Percentiles rank a stretch among this genome's conserved stretches.
Conservation (phyloP, 1,140 invertebrate species). For the Zelostemma sp. region DNA sequence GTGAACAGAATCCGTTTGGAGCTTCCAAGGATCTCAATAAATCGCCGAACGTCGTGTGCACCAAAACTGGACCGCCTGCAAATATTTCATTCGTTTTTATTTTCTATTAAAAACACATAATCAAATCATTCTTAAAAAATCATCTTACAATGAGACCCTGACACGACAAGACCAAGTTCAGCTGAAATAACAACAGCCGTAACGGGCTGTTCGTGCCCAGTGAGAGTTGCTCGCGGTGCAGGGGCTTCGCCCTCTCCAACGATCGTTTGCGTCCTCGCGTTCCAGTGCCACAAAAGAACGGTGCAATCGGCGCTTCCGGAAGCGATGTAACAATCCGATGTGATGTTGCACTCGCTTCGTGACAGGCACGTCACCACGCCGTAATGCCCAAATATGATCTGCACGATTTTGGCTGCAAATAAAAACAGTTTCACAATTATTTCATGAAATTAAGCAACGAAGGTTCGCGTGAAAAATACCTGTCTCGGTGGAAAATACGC, state of each 20-base stretch:
- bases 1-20: conserved; percentile 83
- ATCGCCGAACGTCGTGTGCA: conserved; percentile 99
- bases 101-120: too few species aligned
- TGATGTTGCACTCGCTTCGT: conserved; percentile 97
- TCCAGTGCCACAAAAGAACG: conserved; percentile 99
- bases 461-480: too few species aligned
- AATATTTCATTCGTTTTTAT: background rate
- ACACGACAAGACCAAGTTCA: conserved; percentile 97
- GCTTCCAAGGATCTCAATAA: conserved; percentile 91
- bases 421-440: too few species aligned
- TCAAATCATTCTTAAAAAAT: too few species aligned
- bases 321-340: conserved; percentile 98
- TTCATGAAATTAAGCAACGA: too few species aligned
- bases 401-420: conserved; percentile 91
- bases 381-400: conserved; percentile 99
- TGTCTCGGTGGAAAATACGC: conserved; percentile 97
- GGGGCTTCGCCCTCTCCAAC: conserved; percentile 96
- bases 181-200: conserved; percentile 96
- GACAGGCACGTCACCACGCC: conserved; percentile 98
- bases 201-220: conserved; percentile 96
- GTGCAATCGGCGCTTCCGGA: conserved; percentile 98
- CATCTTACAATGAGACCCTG: conserved; percentile 88
- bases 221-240: conserved; percentile 94
- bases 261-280: conserved; percentile 93
- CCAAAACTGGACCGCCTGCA: conserved; percentile 92